Evolutionary conservation across 2,888 invertebrate genomes (phyloP).

Genomic region (Callyntrura sp.): DNA sequence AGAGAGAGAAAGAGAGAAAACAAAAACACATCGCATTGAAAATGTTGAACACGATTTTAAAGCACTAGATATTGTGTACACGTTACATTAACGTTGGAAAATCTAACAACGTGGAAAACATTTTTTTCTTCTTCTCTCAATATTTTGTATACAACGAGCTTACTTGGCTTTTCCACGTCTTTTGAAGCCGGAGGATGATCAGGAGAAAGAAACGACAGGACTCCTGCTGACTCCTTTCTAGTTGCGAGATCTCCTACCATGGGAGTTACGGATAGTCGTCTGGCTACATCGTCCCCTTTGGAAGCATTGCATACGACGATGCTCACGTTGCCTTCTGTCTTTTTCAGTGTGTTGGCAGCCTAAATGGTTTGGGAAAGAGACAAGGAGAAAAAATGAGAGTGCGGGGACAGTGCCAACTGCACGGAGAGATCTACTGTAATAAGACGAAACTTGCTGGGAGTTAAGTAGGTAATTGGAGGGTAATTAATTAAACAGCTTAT

Average conservation of each 20-base stretch:
- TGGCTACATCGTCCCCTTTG: constrained; percentile 88
- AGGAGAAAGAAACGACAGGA: not conserved
- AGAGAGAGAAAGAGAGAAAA: not conserved
- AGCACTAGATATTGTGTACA: not conserved
- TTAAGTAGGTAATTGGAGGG: not conserved
- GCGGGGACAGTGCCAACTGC: constrained; percentile 26
- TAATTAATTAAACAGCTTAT: constrained; percentile 4
- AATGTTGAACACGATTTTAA: not conserved
- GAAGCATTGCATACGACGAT: constrained; percentile 94
- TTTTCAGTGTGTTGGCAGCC: constrained; percentile 94
- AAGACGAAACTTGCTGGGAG: not conserved
- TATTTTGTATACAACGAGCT: constrained; percentile 80
- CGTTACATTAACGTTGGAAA: not conserved
- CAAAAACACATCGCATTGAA: not conserved
- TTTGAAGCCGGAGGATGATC: constrained; percentile 84
- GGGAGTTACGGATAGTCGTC: constrained; percentile 35
- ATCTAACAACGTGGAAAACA: not conserved
- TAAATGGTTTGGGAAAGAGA: constrained; percentile 85
- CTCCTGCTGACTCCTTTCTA: constrained; percentile 46
- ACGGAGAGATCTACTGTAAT: not conserved
- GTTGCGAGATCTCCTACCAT: constrained; percentile 31
- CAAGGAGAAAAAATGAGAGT: constrained; percentile 11
- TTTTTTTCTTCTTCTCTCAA: not conserved
- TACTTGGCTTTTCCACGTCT: constrained; percentile 86
- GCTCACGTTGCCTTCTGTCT: constrained; percentile 94